These are phyloP conservation scores for Micrastur ruficollis DNA, from an alignment of 2,797 vertebrate species.

Conservation along the genomic window DNA sequence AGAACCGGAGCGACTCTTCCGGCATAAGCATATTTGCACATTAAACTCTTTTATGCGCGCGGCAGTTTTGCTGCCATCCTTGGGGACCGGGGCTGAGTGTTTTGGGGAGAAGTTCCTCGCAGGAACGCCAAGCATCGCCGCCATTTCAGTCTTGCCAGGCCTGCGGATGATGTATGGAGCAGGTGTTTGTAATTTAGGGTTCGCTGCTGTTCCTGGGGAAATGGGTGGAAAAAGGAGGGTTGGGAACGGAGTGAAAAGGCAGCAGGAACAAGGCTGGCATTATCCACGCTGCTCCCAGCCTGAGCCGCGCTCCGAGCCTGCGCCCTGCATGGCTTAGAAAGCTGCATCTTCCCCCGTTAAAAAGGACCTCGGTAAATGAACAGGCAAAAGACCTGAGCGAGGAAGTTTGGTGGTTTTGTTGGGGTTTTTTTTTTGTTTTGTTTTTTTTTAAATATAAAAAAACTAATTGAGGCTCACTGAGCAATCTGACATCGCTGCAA, in stretches of 20 bases:
- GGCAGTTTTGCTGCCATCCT: not conserved
- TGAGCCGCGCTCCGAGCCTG: not conserved
- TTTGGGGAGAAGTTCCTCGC: not conserved
- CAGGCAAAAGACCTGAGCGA: conserved; percentile 56
- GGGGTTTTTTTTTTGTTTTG: no score
- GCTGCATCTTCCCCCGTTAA: conserved; percentile 13
- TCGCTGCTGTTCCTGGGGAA: conserved; percentile 35
- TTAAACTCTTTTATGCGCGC: not conserved
- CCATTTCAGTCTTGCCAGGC: not conserved
- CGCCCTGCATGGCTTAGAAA: not conserved
- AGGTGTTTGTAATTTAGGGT: conserved; percentile 60
- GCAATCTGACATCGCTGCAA: conserved; percentile 57
- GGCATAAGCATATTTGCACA: not conserved
- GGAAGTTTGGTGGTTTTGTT: not conserved
- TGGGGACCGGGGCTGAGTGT: not conserved
- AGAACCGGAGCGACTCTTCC: not conserved
- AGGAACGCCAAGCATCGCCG: not conserved
- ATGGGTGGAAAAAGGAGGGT: conserved; percentile 47
- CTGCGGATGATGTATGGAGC: conserved; percentile 22
- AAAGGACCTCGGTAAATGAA: conserved; percentile 61
- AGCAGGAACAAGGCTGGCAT: conserved; percentile 64
- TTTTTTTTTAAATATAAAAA: not conserved
- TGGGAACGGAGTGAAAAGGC: conserved; percentile 60
- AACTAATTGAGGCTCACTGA: conserved; percentile 50
- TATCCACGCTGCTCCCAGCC: conserved; percentile 9